Percentiles rank a stretch among this genome's conserved stretches.
Evolutionary conservation across 2,113 vertebrate species (phyloP).

Genomic region (Jaculus jaculus): DNA sequence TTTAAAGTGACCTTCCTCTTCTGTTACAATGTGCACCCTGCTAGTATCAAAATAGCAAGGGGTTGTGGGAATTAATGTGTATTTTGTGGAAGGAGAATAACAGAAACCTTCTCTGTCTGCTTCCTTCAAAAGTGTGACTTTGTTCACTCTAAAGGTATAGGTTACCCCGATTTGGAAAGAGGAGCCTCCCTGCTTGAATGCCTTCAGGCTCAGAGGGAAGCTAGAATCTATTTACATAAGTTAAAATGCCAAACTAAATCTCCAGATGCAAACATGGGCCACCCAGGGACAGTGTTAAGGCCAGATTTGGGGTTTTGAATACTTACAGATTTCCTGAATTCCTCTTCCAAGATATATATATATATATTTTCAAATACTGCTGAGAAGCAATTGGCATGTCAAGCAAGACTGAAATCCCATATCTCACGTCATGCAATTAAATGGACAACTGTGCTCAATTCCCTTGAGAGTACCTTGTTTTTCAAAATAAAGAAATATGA

Average conservation of each 20-base stretch:
- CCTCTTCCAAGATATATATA: constrained; percentile 51
- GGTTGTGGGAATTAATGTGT: constrained; percentile 50
- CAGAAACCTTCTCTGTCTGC: constrained; percentile 31
- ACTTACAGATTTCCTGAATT: constrained; percentile 42
- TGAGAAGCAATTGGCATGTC: constrained; percentile 53
- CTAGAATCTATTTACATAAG: constrained; percentile 65
- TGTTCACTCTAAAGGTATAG: constrained; percentile 68
- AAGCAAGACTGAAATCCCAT: constrained; percentile 3
- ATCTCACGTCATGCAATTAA: neutral
- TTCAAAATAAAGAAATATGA: constrained; percentile 6
- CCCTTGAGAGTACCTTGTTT: neutral
- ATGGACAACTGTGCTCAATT: neutral
- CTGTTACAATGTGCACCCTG: neutral
- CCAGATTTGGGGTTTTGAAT: constrained; percentile 33
- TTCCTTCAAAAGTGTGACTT: constrained; percentile 68
- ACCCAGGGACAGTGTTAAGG: constrained; percentile 40
- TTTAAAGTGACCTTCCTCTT: constrained; percentile 44
- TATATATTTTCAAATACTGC: no score
- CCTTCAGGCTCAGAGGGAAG: constrained; percentile 52
- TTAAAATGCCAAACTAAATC: constrained; percentile 71
- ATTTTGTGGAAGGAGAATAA: constrained; percentile 70
- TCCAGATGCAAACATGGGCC: constrained; percentile 52
- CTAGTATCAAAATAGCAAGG: constrained; percentile 59
- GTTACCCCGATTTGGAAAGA: constrained; percentile 65
- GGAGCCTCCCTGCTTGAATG: constrained; percentile 58